Conservation (phyloP, 2,888 invertebrate genomes). For the Sinotaia quadrata region DNA sequence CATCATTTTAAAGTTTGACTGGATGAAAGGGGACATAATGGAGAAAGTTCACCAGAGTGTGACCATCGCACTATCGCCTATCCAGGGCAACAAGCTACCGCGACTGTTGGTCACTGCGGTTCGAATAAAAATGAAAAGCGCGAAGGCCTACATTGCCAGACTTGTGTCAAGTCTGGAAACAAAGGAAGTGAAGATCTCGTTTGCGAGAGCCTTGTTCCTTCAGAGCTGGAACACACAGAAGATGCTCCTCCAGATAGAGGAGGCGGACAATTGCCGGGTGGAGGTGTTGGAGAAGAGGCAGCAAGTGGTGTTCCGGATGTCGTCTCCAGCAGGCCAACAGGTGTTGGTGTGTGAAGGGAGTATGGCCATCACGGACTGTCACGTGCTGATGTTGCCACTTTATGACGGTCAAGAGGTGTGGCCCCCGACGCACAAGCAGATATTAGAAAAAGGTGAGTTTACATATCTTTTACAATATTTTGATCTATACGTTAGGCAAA, state of each 20-base stretch:
- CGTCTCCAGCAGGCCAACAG: neutral
- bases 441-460: neutral
- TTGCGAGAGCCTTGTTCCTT: neutral
- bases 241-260: neutral
- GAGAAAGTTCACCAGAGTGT: too few species aligned
- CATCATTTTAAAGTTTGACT: too few species aligned
- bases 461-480: neutral
- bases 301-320: neutral
- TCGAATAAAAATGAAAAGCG: too few species aligned
- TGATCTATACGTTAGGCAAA: too few species aligned
- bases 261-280: neutral
- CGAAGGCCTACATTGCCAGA: too few species aligned
- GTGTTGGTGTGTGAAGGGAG: neutral
- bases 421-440: neutral
- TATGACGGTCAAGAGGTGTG: neutral
- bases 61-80: too few species aligned
- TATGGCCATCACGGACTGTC: neutral
- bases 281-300: neutral
- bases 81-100: too few species aligned
- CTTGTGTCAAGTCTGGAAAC: too few species aligned
- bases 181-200: neutral
- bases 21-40: too few species aligned
- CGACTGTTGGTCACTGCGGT: too few species aligned
- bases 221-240: neutral
- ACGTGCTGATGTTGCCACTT: neutral